phyloP scores from a whole-genome alignment of 2,888 invertebrate genomes.

The Eurytoma californica region DNA sequence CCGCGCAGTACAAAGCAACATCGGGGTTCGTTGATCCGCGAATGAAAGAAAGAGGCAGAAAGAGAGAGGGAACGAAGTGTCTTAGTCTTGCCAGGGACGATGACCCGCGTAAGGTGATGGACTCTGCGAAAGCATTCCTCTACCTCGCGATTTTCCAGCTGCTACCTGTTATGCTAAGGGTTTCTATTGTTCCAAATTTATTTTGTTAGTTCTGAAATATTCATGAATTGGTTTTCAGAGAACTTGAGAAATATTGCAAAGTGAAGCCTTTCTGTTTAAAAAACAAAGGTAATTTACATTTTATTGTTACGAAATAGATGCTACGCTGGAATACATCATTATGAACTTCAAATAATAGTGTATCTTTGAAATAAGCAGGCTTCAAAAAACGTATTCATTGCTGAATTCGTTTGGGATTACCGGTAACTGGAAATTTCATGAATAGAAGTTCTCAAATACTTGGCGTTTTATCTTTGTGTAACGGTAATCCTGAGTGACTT shows the following conservation, averaged over 20 bases:
- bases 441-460: not conserved
- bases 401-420: not conserved
- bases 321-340: no score
- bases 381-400: no score
- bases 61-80: constrained; percentile 50
- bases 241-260: no score
- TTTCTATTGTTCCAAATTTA: not conserved
- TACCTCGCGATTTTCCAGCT: constrained; percentile 13
- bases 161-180: constrained; percentile 13
- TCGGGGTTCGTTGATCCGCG: constrained; percentile 58
- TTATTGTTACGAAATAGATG: no score
- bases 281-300: no score
- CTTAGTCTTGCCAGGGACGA: constrained; percentile 65
- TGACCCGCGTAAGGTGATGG: constrained; percentile 61
- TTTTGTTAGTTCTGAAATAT: no score
- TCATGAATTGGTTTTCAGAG: no score
- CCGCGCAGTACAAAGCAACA: constrained; percentile 24
- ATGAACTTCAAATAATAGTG: no score
- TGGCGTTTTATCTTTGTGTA: constrained; percentile 1
- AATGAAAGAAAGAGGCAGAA: constrained; percentile 27
- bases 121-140: constrained; percentile 13
- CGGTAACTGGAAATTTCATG: not conserved
- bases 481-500: constrained; percentile 21
- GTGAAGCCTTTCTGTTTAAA: no score
- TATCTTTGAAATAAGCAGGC: no score